Conservation (phyloP, 2,888 invertebrate species). For the Pheosia gnoma region DNA sequence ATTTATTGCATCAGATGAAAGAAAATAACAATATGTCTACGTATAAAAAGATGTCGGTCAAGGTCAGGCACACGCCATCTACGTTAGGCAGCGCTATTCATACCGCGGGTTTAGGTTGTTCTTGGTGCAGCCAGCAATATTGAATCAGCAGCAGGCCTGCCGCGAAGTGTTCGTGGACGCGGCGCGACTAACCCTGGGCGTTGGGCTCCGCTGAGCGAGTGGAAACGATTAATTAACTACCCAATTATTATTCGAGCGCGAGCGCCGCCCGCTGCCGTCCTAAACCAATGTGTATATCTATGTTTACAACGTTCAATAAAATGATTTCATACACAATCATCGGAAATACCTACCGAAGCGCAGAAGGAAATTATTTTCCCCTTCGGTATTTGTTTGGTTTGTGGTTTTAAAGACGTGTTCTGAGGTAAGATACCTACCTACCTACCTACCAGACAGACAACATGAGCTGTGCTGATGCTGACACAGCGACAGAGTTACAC, state of each 20-base stretch:
- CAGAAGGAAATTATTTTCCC: background rate
- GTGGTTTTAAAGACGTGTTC: no score
- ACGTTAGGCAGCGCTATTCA: constrained; percentile 34
- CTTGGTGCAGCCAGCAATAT: background rate
- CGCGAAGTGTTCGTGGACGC: background rate
- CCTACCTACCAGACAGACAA: no score
- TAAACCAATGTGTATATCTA: background rate
- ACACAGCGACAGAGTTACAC: no score
- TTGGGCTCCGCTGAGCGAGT: background rate
- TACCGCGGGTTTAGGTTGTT: constrained; percentile 24
- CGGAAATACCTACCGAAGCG: background rate
- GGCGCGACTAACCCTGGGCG: no score
- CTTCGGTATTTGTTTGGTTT: background rate
- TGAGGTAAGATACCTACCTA: no score
- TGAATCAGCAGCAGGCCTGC: background rate
- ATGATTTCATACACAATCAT: constrained; percentile 4
- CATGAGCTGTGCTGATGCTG: no score
- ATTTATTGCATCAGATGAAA: constrained; percentile 8
- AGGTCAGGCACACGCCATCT: constrained; percentile 20
- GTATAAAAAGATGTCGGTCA: constrained; percentile 35
- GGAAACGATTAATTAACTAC: background rate
- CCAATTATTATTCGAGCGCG: background rate
- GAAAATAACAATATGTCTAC: constrained; percentile 17
- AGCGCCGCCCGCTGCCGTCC: background rate
- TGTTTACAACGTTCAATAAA: background rate